Base-by-base conservation (phyloP, 2,888 invertebrate genomes). In the Hoplodrina blanda region DNA sequence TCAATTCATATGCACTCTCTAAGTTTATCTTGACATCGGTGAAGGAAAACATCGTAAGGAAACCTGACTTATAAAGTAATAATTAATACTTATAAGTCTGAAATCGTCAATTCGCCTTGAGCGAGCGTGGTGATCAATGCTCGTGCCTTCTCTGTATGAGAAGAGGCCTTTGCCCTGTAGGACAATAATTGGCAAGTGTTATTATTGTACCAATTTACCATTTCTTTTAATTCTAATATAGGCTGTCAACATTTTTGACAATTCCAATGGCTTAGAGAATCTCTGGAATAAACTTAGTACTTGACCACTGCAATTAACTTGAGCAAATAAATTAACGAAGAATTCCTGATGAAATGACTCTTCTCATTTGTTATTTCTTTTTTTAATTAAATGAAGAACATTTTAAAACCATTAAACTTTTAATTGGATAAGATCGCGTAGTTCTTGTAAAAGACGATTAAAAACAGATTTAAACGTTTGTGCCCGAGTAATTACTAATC, bases 381-480 rank as follows among this genome's bases (percentile, higher is more conserved):
- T 65, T 61, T 65, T 46, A 52, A 59, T 33, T 62, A 2, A 62
- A 60, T 60, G 20, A 55, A 37, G 13, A 52, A 6, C 41, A 76
- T 76, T 62, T 63, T 33, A 41, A 44, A 70, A 13, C n/a, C 57
- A 62, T 59, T 66, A 41, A 62, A 19, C 17, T 19, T 55, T 37
- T 37, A 30, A 25, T 50, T 30, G n/a, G 53, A 65, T 70, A 65
- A 65, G 20, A 62, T 65, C 50, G 37, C 10, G 37, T n/a, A 63
- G 55, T 52, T 69, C 52, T 76, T 64, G 55, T 76, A 52, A 33
- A 60, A 56, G 25, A 25, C 62, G 25, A 61, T 69, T 70, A 64
- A 56, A 53, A 61, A 70, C 46, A 60, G 52, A 66, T 60, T 65
- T 62, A 50, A 54, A 54, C 76, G 50, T 53, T 44, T 46, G 59